phyloP scores from a whole-genome alignment of 2,888 invertebrate species.

The Panorpa germanica region DNA sequence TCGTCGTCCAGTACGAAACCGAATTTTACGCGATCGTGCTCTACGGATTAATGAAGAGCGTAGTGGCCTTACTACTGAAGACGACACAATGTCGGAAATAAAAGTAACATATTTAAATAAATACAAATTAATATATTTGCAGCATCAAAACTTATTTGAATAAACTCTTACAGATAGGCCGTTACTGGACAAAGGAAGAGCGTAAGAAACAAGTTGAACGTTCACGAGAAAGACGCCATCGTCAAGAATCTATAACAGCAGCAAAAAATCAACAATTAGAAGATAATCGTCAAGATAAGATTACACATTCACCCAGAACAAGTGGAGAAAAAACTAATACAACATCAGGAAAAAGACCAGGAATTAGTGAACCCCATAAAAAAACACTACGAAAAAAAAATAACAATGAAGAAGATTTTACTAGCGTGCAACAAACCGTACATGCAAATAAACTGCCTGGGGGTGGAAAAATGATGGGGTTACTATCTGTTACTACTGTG shows the following conservation, averaged over 20 bases:
- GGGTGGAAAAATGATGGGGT: slow-evolving; percentile 33
- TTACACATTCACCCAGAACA: slow-evolving; percentile 20
- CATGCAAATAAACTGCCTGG: slow-evolving; percentile 24
- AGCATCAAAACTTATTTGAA: background rate
- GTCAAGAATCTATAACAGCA: slow-evolving; percentile 12
- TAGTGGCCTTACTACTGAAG: slow-evolving; percentile 48
- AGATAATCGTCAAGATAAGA: slow-evolving; percentile 15
- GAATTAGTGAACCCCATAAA: background rate
- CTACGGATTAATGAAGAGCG: slow-evolving; percentile 45
- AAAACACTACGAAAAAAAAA: background rate
- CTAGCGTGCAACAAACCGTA: slow-evolving; percentile 36
- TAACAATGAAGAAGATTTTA: slow-evolving; percentile 28
- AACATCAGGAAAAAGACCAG: slow-evolving; percentile 26
- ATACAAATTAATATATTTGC: background rate
- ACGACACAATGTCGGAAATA: slow-evolving; percentile 58
- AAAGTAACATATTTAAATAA: slow-evolving; percentile 27
- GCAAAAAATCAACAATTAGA: slow-evolving; percentile 21
- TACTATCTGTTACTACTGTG: slow-evolving; percentile 33
- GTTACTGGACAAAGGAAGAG: slow-evolving; percentile 61
- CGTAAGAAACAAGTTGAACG: slow-evolving; percentile 53
- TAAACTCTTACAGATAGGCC: slow-evolving; percentile 28
- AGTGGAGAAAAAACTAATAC: slow-evolving; percentile 22
- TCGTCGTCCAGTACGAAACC: slow-evolving; percentile 43
- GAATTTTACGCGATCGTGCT: slow-evolving; percentile 44
- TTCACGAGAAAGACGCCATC: slow-evolving; percentile 39